Evolutionary conservation across 2,888 invertebrate genomes (phyloP).

Genomic region (Metallyticus violacea): DNA sequence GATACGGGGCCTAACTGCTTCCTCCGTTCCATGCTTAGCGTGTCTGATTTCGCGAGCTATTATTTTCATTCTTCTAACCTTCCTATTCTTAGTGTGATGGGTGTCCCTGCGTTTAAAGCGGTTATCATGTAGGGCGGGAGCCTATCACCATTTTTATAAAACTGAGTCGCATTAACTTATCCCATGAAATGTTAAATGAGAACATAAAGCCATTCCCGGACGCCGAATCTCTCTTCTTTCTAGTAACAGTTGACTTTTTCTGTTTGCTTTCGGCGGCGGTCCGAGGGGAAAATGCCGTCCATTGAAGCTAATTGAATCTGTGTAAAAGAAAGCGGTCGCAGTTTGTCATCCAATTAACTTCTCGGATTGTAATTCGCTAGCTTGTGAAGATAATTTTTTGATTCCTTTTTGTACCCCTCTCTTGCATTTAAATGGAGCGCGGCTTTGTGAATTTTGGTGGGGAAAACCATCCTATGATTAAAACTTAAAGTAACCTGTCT

Average conservation of each 20-base stretch:
- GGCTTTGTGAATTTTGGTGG: background rate
- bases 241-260: background rate
- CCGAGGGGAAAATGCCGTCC: background rate
- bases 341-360: background rate
- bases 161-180: background rate
- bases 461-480: background rate
- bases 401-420: background rate
- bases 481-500: background rate
- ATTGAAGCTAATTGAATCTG: background rate
- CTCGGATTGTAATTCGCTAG: background rate
- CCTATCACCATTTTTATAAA: too few relatives aligned
- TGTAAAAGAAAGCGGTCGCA: background rate
- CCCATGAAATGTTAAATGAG: background rate
- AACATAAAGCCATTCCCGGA: background rate
- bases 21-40: too few relatives aligned
- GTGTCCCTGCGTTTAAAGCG: too few relatives aligned
- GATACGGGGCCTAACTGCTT: too few relatives aligned
- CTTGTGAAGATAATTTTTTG: background rate
- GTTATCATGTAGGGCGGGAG: too few relatives aligned
- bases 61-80: too few relatives aligned
- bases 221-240: background rate
- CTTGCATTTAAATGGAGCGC: background rate
- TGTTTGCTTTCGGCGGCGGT: background rate
- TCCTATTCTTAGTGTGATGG: too few relatives aligned
- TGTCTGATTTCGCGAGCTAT: too few relatives aligned